phyloP scores from a whole-genome alignment of 2,113 vertebrate species.

The Madoqua kirkii region DNA sequence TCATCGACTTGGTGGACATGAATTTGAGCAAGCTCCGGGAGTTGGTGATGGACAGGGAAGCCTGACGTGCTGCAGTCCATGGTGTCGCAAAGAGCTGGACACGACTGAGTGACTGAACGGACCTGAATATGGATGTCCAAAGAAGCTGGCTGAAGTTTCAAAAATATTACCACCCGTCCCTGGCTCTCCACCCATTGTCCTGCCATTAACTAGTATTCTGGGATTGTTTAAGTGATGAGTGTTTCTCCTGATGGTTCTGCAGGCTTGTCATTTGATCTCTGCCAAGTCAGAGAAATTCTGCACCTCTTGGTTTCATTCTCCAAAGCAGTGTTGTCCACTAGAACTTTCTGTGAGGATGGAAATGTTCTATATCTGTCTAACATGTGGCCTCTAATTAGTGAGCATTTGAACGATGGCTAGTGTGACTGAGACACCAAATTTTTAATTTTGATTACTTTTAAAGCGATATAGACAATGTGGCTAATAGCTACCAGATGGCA shows the following conservation, averaged over 20 bases:
- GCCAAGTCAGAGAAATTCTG: not conserved
- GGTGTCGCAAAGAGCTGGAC: accelerated
- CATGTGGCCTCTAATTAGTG: not conserved
- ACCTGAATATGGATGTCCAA: not conserved
- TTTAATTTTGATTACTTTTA: not conserved
- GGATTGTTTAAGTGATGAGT: not conserved
- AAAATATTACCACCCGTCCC: not conserved
- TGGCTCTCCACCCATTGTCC: not conserved
- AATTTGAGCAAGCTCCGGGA: not conserved
- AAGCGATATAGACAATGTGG: not conserved
- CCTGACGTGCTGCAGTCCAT: not conserved
- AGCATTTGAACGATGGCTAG: not conserved
- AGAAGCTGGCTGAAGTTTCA: not conserved
- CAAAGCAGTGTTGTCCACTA: not conserved
- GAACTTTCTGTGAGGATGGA: not conserved
- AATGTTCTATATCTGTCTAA: not conserved
- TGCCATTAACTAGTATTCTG: not conserved
- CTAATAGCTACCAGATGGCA: not conserved
- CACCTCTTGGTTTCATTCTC: not conserved
- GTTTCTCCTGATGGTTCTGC: not conserved
- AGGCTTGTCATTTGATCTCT: not conserved
- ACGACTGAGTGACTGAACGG: not conserved
- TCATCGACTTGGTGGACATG: not conserved
- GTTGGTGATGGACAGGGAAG: not conserved
- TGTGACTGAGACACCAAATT: not conserved